Percentiles rank a stretch among this genome's conserved stretches.
Conservation (phyloP, 2,888 invertebrate genomes). For the Mythimna vitellina region DNA sequence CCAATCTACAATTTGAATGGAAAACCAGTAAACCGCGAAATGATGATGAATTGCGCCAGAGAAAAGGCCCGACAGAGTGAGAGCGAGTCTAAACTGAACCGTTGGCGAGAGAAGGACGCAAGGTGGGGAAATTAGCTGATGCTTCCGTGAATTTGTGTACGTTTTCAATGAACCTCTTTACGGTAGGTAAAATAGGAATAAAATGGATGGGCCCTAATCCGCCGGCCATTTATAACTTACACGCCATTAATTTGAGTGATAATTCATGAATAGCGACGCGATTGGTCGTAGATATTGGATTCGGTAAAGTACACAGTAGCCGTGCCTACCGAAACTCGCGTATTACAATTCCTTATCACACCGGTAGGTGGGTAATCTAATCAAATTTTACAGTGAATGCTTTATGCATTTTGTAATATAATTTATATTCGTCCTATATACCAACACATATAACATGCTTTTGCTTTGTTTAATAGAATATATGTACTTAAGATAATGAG, state of each 20-base stretch:
- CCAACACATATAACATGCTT: slow-evolving; percentile 1
- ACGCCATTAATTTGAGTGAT: slow-evolving; percentile 90
- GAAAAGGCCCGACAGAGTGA: slow-evolving; percentile 84
- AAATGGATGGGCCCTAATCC: slow-evolving; percentile 89
- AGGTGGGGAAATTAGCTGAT: slow-evolving; percentile 86
- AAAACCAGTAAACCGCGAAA: slow-evolving; percentile 90
- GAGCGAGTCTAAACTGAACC: slow-evolving; percentile 68
- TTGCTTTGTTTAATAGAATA: slow-evolving; percentile 21
- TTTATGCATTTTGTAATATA: slow-evolving; percentile 58
- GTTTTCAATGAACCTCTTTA: slow-evolving; percentile 90
- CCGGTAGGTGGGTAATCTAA: slow-evolving; percentile 72
- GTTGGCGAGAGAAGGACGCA: slow-evolving; percentile 76
- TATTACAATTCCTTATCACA: slow-evolving; percentile 70
- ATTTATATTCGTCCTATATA: slow-evolving; percentile 41
- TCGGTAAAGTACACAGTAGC: slow-evolving; percentile 76
- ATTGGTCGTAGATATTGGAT: slow-evolving; percentile 85
- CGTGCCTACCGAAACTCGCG: slow-evolving; percentile 65
- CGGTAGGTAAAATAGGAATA: slow-evolving; percentile 90
- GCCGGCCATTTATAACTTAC: slow-evolving; percentile 90
- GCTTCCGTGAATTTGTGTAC: slow-evolving; percentile 90
- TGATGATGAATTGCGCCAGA: slow-evolving; percentile 89
- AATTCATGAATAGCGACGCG: slow-evolving; percentile 85
- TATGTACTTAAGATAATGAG: slow-evolving; percentile 27
- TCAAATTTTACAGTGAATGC: slow-evolving; percentile 69
- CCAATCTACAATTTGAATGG: slow-evolving; percentile 83